Evolutionary conservation across 2,113 vertebrate genomes (phyloP).

Genomic region (Mus spicilegus): DNA sequence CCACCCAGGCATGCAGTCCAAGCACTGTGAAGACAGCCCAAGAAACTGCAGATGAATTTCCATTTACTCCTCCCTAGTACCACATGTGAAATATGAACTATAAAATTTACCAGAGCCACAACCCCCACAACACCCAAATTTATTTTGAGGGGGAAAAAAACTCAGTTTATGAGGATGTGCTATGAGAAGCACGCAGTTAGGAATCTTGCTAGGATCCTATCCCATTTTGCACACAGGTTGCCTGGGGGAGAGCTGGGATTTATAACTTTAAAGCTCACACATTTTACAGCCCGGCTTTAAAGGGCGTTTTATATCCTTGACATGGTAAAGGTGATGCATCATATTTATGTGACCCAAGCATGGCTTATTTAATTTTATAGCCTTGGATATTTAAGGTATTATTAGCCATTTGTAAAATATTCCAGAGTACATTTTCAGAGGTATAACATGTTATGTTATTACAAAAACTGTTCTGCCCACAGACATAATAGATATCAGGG

Average conservation of each 20-base stretch:
- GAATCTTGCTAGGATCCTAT: background rate
- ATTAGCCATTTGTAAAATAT: conserved; percentile 84
- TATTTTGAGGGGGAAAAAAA: background rate
- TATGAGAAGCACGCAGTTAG: background rate
- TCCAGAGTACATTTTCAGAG: conserved; percentile 81
- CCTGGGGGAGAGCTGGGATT: conserved; percentile 47
- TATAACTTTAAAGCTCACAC: conserved; percentile 63
- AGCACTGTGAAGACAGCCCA: background rate
- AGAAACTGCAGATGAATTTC: background rate
- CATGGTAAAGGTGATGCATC: conserved; percentile 73
- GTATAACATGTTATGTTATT: conserved; percentile 79
- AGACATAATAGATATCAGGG: conserved; percentile 77
- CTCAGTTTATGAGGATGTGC: conserved; percentile 12
- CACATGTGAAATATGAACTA: background rate
- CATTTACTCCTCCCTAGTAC: background rate
- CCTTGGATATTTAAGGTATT: conserved; percentile 80
- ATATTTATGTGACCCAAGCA: conserved; percentile 67
- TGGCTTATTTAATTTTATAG: conserved; percentile 81
- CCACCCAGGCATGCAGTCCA: background rate
- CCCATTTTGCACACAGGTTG: conserved; percentile 31
- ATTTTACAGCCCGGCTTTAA: conserved; percentile 76
- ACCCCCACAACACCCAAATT: background rate
- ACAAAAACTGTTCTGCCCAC: conserved; percentile 79
- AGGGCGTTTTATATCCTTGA: conserved; percentile 70
- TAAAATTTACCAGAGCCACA: background rate